Evolutionary conservation across 2,113 vertebrate genomes (phyloP).

Genomic region (Erinaceus europaeus): DNA sequence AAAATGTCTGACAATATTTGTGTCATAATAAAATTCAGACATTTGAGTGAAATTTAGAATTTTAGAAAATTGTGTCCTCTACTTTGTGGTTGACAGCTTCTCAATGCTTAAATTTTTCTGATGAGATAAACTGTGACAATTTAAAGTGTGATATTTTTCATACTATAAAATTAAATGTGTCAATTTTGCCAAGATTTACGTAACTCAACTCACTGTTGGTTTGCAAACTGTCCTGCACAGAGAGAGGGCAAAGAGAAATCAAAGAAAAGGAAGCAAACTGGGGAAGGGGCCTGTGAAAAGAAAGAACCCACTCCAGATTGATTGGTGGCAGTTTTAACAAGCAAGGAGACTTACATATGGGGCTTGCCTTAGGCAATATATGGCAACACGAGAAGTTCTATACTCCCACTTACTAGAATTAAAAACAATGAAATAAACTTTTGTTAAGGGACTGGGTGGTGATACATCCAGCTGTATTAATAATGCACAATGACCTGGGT

Average conservation of each 20-base stretch:
- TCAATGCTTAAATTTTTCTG: slow-evolving; percentile 5
- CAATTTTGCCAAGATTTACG: slow-evolving; percentile 31
- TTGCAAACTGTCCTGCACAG: background rate
- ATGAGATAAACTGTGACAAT: slow-evolving; percentile 9
- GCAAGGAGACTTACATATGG: background rate
- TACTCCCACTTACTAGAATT: background rate
- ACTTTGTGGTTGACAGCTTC: background rate
- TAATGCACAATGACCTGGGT: too few relatives aligned
- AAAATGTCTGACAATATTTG: background rate
- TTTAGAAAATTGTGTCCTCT: slow-evolving; percentile 5
- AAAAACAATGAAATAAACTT: too few relatives aligned
- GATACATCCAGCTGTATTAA: too few relatives aligned
- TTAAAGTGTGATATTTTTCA: slow-evolving; percentile 21
- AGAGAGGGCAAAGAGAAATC: background rate
- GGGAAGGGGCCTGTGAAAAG: too few relatives aligned
- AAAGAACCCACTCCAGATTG: background rate
- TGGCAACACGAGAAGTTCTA: background rate
- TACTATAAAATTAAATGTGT: slow-evolving; percentile 13
- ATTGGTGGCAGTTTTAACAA: background rate
- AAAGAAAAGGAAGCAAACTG: too few relatives aligned
- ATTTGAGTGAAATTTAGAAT: slow-evolving; percentile 22
- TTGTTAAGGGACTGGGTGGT: too few relatives aligned
- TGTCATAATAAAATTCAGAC: background rate
- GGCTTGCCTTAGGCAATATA: background rate
- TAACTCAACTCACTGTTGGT: background rate